Base-by-base conservation (phyloP, 2,113 vertebrate species). In the Platycercus adscitus region DNA sequence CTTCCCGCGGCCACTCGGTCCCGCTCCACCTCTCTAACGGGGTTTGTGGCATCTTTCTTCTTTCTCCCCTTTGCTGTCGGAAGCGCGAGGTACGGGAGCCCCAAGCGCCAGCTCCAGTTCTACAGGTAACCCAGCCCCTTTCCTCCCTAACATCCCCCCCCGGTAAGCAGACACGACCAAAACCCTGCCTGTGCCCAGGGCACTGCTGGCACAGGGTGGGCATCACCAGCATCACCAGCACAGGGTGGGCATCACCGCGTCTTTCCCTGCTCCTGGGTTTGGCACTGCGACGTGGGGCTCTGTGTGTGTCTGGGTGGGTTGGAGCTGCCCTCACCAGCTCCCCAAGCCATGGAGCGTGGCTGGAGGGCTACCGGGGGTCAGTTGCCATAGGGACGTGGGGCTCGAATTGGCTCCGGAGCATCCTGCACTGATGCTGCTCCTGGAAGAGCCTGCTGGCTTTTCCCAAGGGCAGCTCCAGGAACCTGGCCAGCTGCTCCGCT, bases 91-190 rank as follows among this genome's bases (percentile, higher is more conserved):
- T 99, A 99, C 96, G 99, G 99, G 98, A 99, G 99, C 97, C 99
- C 99, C 98, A 99, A 99, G 98, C 98, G 99, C 82, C 99, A 99
- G 98, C 99, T 99, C 98, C 99, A 99, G 98, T 99, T 99, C 98
- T 99, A 99, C 99, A 99, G 99, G 99, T 99, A 99, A 98, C 52
- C 37, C 86, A 87, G 91, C 88, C 71, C 88, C 81, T 90, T 41
- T 15, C 86, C 60, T 69, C 75, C 87, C 81, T 44, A 44, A 39
- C 53, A 60, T 26, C 19, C 44, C 12, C 14, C 11, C 53, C 7
- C 7, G 7, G 65, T 3, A 15, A 35, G 47, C 66, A 11, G 46
- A 55, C 7, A 0, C 0, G 11, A 44, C 47, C 8, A 3, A 52
- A 81, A 43, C 43, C 69, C 46, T 81, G n/a, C n/a, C 75, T 18